These are phyloP conservation scores for Philaenus spumarius DNA, from an alignment of 1,140 invertebrate genomes.

Conservation along the genomic window DNA sequence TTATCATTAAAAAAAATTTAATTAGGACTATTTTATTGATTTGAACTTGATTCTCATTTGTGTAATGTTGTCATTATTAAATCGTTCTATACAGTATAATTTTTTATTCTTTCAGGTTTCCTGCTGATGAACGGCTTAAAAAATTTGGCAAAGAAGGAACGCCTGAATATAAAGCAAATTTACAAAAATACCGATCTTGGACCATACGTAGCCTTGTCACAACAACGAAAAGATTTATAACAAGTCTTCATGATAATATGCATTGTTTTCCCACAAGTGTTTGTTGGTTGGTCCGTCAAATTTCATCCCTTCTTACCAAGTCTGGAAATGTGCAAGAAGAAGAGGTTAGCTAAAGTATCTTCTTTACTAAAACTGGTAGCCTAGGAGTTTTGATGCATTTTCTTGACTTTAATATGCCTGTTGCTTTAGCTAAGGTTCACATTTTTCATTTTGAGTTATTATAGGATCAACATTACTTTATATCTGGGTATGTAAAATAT, in stretches of 20 bases:
- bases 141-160: constrained; percentile 73
- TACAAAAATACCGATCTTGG: constrained; percentile 67
- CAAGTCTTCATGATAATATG: constrained; percentile 78
- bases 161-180: constrained; percentile 59
- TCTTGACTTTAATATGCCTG: no score
- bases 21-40: no score
- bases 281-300: constrained; percentile 68
- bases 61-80: not conserved
- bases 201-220: constrained; percentile 74
- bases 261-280: constrained; percentile 85
- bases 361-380: no score
- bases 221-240: constrained; percentile 76
- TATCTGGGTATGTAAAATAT: no score
- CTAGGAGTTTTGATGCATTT: no score
- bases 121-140: constrained; percentile 57
- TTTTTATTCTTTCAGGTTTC: constrained; percentile 49
- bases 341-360: constrained; percentile 43
- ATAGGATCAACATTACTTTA: no score
- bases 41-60: no score
- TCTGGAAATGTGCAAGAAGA: constrained; percentile 52
- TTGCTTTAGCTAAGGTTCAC: no score
- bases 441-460: no score
- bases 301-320: constrained; percentile 61
- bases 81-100: no score
- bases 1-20: no score